These are phyloP conservation scores for Tenthredo amoena DNA, from an alignment of 2,888 invertebrate species.

Conservation along the genomic window DNA sequence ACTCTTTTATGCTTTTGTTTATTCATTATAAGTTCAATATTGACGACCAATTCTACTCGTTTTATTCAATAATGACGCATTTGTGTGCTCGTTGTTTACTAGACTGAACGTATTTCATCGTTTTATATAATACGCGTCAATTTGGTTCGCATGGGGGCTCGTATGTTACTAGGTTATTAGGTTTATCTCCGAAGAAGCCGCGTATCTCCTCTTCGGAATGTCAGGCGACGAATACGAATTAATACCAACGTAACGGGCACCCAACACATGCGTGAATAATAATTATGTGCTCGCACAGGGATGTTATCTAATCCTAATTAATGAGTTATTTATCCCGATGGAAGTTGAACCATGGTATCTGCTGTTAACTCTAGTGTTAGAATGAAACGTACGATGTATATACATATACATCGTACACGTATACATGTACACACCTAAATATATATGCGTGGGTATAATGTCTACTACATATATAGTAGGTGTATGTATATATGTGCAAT, in stretches of 20 bases:
- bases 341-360: neutral
- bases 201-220: neutral
- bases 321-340: neutral
- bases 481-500: neutral
- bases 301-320: conserved; percentile 23
- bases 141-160: neutral
- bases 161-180: too few relatives aligned
- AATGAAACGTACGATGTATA: neutral
- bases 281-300: neutral
- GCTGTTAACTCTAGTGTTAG: neutral
- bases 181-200: neutral
- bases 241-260: neutral
- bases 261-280: neutral
- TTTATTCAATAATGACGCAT: neutral
- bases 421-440: neutral
- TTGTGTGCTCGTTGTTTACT: neutral
- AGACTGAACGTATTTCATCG: neutral
- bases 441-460: neutral
- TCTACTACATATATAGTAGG: neutral
- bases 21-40: too few relatives aligned
- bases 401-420: too few relatives aligned
- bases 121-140: neutral
- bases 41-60: too few relatives aligned
- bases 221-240: neutral
- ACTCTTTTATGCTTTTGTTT: neutral